Conservation (phyloP, 2,113 vertebrate species). For the Ursus arctos region DNA sequence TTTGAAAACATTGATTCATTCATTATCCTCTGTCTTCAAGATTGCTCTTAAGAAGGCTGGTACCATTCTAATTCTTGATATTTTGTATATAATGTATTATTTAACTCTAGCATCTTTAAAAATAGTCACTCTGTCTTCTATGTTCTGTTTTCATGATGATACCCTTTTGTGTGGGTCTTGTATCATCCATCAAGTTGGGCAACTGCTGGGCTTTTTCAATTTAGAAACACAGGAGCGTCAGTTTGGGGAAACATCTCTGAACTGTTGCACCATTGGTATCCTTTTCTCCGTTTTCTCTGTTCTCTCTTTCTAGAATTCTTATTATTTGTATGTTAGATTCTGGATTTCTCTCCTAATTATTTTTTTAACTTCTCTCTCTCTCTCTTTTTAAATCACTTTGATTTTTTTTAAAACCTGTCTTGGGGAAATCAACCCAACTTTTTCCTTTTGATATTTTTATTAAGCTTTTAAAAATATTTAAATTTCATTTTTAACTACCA, state of each 20-base stretch:
- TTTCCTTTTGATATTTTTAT: background rate
- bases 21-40: background rate
- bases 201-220: background rate
- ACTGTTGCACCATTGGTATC: background rate
- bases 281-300: background rate
- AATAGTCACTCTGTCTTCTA: background rate
- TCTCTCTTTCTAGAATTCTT: background rate
- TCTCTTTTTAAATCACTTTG: background rate
- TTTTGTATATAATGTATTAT: background rate
- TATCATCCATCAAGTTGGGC: background rate
- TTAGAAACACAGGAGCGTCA: background rate
- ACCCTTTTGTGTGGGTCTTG: background rate
- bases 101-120: background rate
- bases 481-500: background rate
- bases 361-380: background rate
- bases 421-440: background rate
- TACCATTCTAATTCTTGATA: background rate
- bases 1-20: background rate
- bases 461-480: constrained; percentile 9
- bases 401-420: background rate
- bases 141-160: background rate
- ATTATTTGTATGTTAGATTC: background rate
- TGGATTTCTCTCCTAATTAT: background rate
- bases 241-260: background rate
- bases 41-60: background rate